Base-by-base conservation (phyloP, 2,888 invertebrate genomes). In the Vanessa cardui region DNA sequence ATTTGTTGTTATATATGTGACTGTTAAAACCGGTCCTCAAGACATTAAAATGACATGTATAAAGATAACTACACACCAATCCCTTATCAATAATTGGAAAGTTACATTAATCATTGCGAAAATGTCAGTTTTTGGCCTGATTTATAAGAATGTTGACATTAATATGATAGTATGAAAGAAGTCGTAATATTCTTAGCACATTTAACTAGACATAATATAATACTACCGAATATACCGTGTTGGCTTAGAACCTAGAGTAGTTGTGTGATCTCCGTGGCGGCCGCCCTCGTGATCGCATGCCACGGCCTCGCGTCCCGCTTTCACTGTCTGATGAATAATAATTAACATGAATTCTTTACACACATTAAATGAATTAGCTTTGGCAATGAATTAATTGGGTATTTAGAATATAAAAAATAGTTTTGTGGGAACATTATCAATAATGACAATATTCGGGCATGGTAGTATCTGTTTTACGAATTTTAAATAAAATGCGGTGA, bases 281-380 rank as follows among this genome's bases (percentile, higher is more conserved):
- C 6, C 92, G 81, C 0, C 92, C 91, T 47, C 92, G 83, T 15
- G 84, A 75, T 9, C 92, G 81, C 84, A 85, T 82, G 64, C 92
- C 91, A 18, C 92, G 90, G 1, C 91, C 91, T 58, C 92, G 88
- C 58, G 83, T 64, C 6, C 90, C 89, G 74, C 90, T 92, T 74
- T 91, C 91, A 73, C 91, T 91, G 71, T 91, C 90, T 91, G 86
- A 31, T 54, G n/a, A 60, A 16, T 47, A 60, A 49, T 15, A 8
- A 54, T 26, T 12, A 49, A 58, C 21, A n/a, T 50, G 15, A 45
- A 31, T 31, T 44, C 33, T 16, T 47, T 56, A 31, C 9, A 44
- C 21, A 50, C n/a, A 16, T 54, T 31, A 6, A 52, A 16, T 54
- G 5, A 3, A 31, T 26, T 31, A 54, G 16, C 26, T 26, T 54